Conservation (phyloP, 1,140 invertebrate genomes). For the Bathynomus jamesi region DNA sequence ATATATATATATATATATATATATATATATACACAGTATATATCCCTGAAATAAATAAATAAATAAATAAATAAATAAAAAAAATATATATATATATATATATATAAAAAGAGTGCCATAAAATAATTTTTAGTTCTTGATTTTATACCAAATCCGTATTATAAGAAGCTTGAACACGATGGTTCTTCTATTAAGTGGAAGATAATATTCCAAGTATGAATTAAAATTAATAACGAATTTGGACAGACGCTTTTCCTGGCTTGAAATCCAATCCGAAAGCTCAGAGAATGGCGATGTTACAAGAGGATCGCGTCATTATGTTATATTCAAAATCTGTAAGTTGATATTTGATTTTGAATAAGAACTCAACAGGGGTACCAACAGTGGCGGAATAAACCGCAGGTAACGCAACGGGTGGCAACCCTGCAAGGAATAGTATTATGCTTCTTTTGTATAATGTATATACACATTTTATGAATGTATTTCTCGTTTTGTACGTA, state of each 20-base stretch:
- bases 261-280: not conserved
- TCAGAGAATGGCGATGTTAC: not conserved
- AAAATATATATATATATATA: not conserved
- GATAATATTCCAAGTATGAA: not conserved
- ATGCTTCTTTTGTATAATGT: not conserved
- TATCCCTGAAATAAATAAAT: not conserved
- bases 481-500: not conserved
- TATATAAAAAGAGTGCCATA: too few species aligned
- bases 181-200: not conserved
- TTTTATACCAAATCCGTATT: too few species aligned
- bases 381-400: not conserved
- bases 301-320: not conserved
- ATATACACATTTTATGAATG: not conserved
- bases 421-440: not conserved
- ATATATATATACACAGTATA: not conserved
- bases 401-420: not conserved
- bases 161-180: not conserved
- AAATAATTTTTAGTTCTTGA: too few species aligned
- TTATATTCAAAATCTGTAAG: slow-evolving; percentile 1
- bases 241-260: not conserved
- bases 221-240: not conserved
- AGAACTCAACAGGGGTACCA: not conserved
- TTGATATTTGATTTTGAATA: slow-evolving; percentile 1
- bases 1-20: not conserved
- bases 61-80: not conserved